Percentiles rank a stretch among this genome's conserved stretches.
Evolutionary conservation across 53 echinoderm and acorn worm species (phyloP).

Genomic region (Antedon mediterranea): DNA sequence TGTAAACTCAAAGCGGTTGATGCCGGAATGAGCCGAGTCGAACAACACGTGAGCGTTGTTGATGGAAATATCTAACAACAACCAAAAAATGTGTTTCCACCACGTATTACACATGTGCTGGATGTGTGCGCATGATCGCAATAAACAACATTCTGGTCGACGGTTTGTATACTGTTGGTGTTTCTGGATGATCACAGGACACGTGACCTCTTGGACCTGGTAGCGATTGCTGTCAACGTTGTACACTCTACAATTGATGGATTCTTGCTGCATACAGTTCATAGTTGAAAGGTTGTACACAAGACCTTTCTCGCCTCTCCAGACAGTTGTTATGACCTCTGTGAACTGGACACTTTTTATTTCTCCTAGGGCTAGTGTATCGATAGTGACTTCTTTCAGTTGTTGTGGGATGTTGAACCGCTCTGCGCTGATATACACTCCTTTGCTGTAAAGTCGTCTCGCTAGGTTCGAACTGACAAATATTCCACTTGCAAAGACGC

Average conservation of each 20-base stretch:
- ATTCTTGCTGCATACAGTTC: constrained; percentile 3
- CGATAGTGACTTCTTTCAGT: neutral
- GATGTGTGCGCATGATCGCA: neutral
- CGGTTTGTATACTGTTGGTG: neutral
- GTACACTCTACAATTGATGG: constrained; percentile 3
- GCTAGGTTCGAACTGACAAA: constrained; percentile 20
- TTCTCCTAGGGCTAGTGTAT: constrained; percentile 4
- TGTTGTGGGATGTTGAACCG: constrained; percentile 16
- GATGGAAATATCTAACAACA: constrained; percentile 23
- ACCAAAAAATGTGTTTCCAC: constrained; percentile 33
- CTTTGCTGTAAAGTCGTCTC: neutral
- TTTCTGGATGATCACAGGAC: neutral
- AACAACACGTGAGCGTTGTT: constrained; percentile 19
- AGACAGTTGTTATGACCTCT: constrained; percentile 15
- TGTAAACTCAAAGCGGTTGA: neutral
- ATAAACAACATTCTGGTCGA: neutral
- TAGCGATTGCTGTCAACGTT: constrained; percentile 5
- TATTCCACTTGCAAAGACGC: constrained; percentile 15
- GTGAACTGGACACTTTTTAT: constrained; percentile 7
- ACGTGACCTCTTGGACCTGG: neutral
- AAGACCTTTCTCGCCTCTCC: constrained; percentile 3
- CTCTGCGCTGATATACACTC: constrained; percentile 16
- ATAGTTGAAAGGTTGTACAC: constrained; percentile 16
- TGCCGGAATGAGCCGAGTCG: neutral
- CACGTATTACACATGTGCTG: constrained; percentile 18